Base-by-base conservation (phyloP, 2,113 vertebrate species). In the Catharus fuscescens region DNA sequence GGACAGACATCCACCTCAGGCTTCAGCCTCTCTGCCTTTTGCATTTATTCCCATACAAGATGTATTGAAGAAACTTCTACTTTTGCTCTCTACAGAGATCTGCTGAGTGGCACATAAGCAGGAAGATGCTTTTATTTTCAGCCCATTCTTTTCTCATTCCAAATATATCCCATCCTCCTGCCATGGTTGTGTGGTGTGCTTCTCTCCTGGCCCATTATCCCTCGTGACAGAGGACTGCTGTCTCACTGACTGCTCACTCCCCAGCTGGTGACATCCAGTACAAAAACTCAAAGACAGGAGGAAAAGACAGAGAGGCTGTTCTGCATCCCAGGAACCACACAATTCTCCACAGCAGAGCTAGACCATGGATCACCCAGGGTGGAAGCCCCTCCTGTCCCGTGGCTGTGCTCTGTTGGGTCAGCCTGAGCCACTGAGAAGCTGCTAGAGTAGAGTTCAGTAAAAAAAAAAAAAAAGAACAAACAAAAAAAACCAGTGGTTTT, bases 331-430 rank as follows among this genome's bases (percentile, higher is more conserved):
- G 38, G 26, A 81, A n/a, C 4, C 18, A 32, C 8, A 5, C 13
- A 7, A 0, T 60, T 31, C 14, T 34, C 34, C 10, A 8, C 21
- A 79, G 36, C 31, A 67, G 52, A 48, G 21, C 6, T 44, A 9
- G 31, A 50, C 34, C 12, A 25, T 2, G 1, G n/a, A 31, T 80
- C 12, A 26, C 3, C 4, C 21, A 45, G 52, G 1, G 0, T 48
- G 19, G 31, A 61, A 44, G 14, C 18, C 16, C 14, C 10, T 57
- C 18, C n/a, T 36, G 18, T 64, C 44, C 21, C 47, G 26, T 2
- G 2, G 25, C 32, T 70, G 18, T 26, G 15, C 3, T 1, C 82
- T 47, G 13, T 16, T 36, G 31, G 8, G 11, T 50, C 56, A 92
- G 40, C 28, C n/a, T 70, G 36, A 78, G 42, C 23, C 45, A 29